Conservation (phyloP, 2,797 vertebrate genomes). For the Semotilus atromaculatus region DNA sequence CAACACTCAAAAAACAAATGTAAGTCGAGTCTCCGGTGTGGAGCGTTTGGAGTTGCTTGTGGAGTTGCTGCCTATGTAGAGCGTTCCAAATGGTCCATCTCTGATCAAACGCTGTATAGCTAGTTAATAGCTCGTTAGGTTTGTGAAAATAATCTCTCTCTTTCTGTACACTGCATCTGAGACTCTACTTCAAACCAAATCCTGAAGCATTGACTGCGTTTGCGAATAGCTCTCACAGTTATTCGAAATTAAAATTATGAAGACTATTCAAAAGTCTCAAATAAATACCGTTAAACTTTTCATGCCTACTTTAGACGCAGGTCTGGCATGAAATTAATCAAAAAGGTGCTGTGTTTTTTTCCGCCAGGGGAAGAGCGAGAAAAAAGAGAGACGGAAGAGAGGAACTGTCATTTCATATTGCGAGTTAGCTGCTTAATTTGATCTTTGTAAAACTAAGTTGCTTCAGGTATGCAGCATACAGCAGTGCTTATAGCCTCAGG, state of each 20-base stretch:
- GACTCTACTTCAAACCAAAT: slow-evolving; percentile 43
- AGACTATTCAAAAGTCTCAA: slow-evolving; percentile 55
- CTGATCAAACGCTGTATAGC: not conserved
- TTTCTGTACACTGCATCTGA: slow-evolving; percentile 39
- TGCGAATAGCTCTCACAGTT: slow-evolving; percentile 38
- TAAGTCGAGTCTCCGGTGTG: not conserved
- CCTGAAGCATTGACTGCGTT: slow-evolving; percentile 32
- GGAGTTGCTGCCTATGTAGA: not conserved
- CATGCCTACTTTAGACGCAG: slow-evolving; percentile 50
- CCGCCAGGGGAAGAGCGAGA: slow-evolving; percentile 11
- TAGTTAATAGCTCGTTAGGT: not conserved
- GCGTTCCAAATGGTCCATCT: not conserved
- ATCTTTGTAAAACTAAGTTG: slow-evolving; percentile 83
- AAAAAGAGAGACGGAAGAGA: slow-evolving; percentile 50
- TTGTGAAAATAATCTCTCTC: not conserved
- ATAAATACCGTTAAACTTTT: slow-evolving; percentile 56
- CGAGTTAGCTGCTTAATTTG: slow-evolving; percentile 80
- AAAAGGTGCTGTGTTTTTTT: slow-evolving; percentile 45
- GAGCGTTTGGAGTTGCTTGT: not conserved
- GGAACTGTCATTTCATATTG: slow-evolving; percentile 78
- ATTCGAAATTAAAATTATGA: slow-evolving; percentile 55
- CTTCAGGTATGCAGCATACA: slow-evolving; percentile 81
- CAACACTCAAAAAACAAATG: not conserved
- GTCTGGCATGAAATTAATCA: slow-evolving; percentile 56
- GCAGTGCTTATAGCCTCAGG: slow-evolving; percentile 80